Conservation (phyloP, 2,888 invertebrate species). For the Baronia brevicornis region DNA sequence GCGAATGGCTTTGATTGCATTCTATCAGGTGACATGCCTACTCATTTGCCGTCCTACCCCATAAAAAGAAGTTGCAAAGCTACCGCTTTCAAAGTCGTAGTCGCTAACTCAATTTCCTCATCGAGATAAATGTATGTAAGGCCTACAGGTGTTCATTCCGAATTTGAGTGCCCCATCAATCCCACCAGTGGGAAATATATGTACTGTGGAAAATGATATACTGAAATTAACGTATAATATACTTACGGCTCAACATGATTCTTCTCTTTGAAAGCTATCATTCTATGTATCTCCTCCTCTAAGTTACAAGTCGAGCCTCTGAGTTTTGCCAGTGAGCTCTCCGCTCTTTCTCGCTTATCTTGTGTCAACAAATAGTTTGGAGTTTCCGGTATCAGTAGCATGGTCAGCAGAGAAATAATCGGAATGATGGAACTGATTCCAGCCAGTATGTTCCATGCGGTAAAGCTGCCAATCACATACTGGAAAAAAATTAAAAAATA, state of each 20-base stretch:
- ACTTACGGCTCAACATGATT: slow-evolving; percentile 76
- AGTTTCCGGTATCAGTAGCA: slow-evolving; percentile 81
- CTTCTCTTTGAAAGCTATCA: slow-evolving; percentile 77
- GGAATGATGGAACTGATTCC: slow-evolving; percentile 78
- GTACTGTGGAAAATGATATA: too few relatives aligned
- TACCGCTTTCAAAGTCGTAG: too few relatives aligned
- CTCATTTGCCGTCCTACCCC: too few relatives aligned
- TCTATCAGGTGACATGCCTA: too few relatives aligned
- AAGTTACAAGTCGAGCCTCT: slow-evolving; percentile 78
- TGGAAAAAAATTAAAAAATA: slow-evolving; percentile 38
- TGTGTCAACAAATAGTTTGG: slow-evolving; percentile 81
- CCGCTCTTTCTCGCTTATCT: slow-evolving; percentile 75
- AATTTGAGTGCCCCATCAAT: too few relatives aligned
- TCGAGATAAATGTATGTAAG: too few relatives aligned
- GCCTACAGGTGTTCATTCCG: too few relatives aligned
- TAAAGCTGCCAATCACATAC: slow-evolving; percentile 76
- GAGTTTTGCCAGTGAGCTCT: slow-evolving; percentile 72
- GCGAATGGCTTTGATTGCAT: too few relatives aligned
- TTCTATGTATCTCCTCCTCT: slow-evolving; percentile 76
- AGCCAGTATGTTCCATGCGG: slow-evolving; percentile 79
- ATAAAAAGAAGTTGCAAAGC: too few relatives aligned
- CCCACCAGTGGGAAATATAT: too few relatives aligned
- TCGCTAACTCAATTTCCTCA: too few relatives aligned
- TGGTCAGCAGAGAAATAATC: slow-evolving; percentile 73
- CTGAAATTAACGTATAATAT: slow-evolving; percentile 6